Evolutionary conservation across 2,888 invertebrate species (phyloP).

Genomic region (Drosophila barbarae): DNA sequence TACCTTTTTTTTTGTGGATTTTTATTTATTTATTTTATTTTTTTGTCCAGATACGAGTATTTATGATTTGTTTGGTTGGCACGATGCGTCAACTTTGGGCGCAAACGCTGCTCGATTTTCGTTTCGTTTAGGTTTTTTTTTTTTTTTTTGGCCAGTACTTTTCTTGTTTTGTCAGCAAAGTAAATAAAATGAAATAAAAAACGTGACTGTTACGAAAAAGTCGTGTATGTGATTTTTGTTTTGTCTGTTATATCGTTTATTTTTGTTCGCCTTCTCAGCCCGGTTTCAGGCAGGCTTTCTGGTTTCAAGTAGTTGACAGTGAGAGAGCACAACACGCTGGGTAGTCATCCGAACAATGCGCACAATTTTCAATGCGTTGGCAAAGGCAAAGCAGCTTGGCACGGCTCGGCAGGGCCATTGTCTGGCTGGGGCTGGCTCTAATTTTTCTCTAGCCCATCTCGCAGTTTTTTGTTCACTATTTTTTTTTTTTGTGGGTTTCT

Average conservation of each 20-base stretch:
- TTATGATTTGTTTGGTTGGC: constrained; percentile 50
- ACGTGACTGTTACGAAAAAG: constrained; percentile 66
- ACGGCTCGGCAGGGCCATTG: constrained; percentile 24
- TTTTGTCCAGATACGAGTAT: constrained; percentile 31
- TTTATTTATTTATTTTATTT: constrained; percentile 8
- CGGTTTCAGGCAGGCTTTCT: constrained; percentile 26
- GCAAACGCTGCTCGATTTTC: constrained; percentile 36
- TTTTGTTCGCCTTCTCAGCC: constrained; percentile 14
- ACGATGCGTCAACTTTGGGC: constrained; percentile 54
- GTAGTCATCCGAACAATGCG: constrained; percentile 53
- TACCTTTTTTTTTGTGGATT: constrained; percentile 24
- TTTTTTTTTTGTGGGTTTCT: not conserved
- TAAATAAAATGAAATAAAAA: constrained; percentile 56
- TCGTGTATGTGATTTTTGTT: constrained; percentile 62
- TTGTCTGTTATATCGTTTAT: constrained; percentile 31
- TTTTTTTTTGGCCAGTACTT: constrained; percentile 31
- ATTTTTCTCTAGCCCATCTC: constrained; percentile 28
- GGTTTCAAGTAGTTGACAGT: constrained; percentile 60
- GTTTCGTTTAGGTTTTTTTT: constrained; percentile 17
- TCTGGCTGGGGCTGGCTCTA: constrained; percentile 30
- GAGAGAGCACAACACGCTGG: constrained; percentile 16
- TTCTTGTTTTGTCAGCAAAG: constrained; percentile 60
- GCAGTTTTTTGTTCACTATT: constrained; percentile 2
- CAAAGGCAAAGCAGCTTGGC: constrained; percentile 43
- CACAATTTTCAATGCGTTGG: constrained; percentile 59